Conservation (phyloP, 2,888 invertebrate genomes). For the Archips xylosteana region DNA sequence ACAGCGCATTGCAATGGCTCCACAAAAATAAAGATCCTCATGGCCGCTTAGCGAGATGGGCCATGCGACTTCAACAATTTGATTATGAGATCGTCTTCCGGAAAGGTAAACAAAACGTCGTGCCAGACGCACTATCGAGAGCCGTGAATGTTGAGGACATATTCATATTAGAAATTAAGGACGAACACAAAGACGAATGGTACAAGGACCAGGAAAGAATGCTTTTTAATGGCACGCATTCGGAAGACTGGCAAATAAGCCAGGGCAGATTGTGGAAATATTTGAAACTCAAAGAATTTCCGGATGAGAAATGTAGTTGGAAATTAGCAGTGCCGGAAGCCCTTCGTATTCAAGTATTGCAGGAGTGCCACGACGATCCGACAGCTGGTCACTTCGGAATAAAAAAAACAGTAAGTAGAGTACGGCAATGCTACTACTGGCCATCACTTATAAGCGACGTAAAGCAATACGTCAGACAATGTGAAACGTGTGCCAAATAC, state of each 20-base stretch:
- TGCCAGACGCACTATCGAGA: conserved; percentile 1
- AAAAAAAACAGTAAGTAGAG: neutral
- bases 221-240: neutral
- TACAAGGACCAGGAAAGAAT: neutral
- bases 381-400: conserved; percentile 11
- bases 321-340: neutral
- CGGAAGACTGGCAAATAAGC: no score
- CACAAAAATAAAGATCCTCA: conserved; percentile 43
- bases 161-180: neutral
- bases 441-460: neutral
- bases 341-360: neutral
- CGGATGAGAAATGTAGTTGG: neutral
- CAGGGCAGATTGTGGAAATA: neutral
- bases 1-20: conserved; percentile 41
- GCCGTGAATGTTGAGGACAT: neutral
- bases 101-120: neutral
- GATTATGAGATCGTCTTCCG: neutral
- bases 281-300: neutral
- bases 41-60: conserved; percentile 42
- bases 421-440: conserved; percentile 7
- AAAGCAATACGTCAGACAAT: conserved; percentile 1
- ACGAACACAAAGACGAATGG: conserved; percentile 7
- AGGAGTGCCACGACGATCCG: conserved; percentile 5
- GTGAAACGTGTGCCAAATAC: neutral
- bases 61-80: conserved; percentile 41